Base-by-base conservation (phyloP, 2,888 invertebrate genomes). In the Sphinx pinastri region DNA sequence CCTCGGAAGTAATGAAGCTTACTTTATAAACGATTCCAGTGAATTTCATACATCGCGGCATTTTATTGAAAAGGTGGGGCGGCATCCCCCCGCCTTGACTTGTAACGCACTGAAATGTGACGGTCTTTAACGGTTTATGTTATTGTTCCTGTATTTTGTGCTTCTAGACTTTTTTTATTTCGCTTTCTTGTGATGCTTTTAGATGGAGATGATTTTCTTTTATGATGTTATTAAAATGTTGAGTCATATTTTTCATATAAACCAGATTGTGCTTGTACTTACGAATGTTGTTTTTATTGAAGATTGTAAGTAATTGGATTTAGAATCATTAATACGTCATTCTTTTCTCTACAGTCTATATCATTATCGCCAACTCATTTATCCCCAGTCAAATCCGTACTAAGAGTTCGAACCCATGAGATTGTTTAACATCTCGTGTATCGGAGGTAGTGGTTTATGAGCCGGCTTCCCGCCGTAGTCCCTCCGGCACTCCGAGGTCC, bases 1-100 rank as follows among this genome's bases (percentile, higher is more conserved):
- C 76, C 81, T 75, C 85, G 88, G 85, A 90, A 86, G 88, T 88
- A 90, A 90, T 88, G 88, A 89, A 86, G 88, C 89, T 88, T 86
- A 87, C 87, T 86, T 87, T 84, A 86, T 89, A 88, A 89, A 86
- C 84, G 89, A 86, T 88, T 89, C 80, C 84, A 84, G 79, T 80
- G 83, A 86, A 86, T 88, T 89, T 87, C 85, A 86, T 86, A 88
- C 84, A 84, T 84, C 81, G 82, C 74, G 75, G 78, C 83, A 82
- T 88, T 88, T 88, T 88, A 90, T 90, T 88, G 87, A 79, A 84
- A 85, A 85, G 80, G 81, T 87, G 81, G 82, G 82, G 68, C 57
- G 70, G 59, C 83, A 75, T 73, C 72, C 74, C 85, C 82, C 82
- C 78, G 77, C 75, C 74, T 74, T 70, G 67, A 70, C 70, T 68